phyloP scores from a whole-genome alignment of 2,888 invertebrate species.

The Salticus scenicus region DNA sequence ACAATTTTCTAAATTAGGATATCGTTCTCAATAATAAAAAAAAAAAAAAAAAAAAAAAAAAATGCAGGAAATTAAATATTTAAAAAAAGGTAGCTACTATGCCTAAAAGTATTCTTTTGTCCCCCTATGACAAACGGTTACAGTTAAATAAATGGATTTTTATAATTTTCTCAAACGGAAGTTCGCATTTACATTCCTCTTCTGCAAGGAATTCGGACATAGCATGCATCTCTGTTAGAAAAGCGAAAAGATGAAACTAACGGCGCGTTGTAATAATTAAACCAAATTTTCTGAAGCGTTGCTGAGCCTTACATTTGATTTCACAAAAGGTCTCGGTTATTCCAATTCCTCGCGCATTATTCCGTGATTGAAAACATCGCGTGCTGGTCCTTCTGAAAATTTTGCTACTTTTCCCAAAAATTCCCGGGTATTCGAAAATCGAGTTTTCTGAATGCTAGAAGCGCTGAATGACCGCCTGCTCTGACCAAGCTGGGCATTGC shows the following conservation, averaged over 20 bases:
- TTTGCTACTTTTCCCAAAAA: conserved; percentile 54
- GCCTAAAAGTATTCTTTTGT: not conserved
- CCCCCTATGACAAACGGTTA: not conserved
- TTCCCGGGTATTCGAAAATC: conserved; percentile 48
- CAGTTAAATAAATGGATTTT: not conserved
- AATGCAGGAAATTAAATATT: too few relatives aligned
- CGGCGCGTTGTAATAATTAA: conserved; percentile 8
- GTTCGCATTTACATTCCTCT: not conserved
- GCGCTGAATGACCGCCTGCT: conserved; percentile 56
- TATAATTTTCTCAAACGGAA: not conserved
- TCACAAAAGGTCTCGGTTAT: not conserved
- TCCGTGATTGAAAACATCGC: conserved; percentile 61
- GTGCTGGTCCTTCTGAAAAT: conserved; percentile 37
- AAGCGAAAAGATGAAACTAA: not conserved
- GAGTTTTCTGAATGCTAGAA: conserved; percentile 40
- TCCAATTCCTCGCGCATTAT: conserved; percentile 17
- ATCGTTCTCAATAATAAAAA: too few relatives aligned
- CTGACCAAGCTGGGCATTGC: conserved; percentile 28
- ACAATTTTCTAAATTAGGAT: too few relatives aligned
- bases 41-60: too few relatives aligned
- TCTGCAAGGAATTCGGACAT: conserved; percentile 9
- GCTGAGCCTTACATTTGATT: conserved; percentile 28
- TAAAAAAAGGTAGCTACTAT: too few relatives aligned
- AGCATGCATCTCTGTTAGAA: not conserved
- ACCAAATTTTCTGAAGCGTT: not conserved